phyloP scores from a whole-genome alignment of 2,113 vertebrate species.

The Syngnathus typhle region DNA sequence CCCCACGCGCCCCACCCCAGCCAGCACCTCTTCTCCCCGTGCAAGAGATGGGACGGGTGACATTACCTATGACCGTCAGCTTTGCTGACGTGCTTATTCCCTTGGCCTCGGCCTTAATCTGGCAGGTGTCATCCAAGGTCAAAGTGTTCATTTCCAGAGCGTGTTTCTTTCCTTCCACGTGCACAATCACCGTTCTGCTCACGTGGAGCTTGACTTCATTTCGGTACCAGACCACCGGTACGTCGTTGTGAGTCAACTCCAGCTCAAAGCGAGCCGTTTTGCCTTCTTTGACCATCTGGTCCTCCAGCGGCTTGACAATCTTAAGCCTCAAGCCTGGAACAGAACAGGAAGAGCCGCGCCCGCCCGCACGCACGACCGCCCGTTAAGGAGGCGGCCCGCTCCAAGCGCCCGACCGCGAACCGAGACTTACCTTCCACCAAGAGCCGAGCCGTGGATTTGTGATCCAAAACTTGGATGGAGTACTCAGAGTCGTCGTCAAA shows the following conservation, averaged over 20 bases:
- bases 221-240: constrained; percentile 87
- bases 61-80: constrained; percentile 90
- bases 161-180: constrained; percentile 84
- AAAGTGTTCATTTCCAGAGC: constrained; percentile 85
- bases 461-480: constrained; percentile 81
- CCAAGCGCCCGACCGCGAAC: constrained; percentile 14
- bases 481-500: constrained; percentile 95
- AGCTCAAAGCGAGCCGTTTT: constrained; percentile 83
- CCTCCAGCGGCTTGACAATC: constrained; percentile 81
- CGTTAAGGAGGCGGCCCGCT: background rate
- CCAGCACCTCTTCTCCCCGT: background rate
- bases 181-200: constrained; percentile 82
- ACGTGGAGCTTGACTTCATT: constrained; percentile 91
- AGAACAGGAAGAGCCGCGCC: constrained; percentile 12
- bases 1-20: too few relatives aligned
- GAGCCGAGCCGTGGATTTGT: constrained; percentile 80
- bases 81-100: constrained; percentile 79
- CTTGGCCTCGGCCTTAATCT: constrained; percentile 90
- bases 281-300: constrained; percentile 91
- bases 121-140: constrained; percentile 90
- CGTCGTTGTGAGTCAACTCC: constrained; percentile 87
- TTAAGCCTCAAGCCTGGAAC: constrained; percentile 85
- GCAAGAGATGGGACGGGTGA: background rate
- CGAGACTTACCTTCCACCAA: constrained; percentile 84
- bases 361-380: background rate